Percentiles rank a stretch among this genome's conserved stretches.
Conservation (phyloP, 30 jellyfish, hydroid and myxozoan species). For the Aurelia aurita complex sp. Pacific region DNA sequence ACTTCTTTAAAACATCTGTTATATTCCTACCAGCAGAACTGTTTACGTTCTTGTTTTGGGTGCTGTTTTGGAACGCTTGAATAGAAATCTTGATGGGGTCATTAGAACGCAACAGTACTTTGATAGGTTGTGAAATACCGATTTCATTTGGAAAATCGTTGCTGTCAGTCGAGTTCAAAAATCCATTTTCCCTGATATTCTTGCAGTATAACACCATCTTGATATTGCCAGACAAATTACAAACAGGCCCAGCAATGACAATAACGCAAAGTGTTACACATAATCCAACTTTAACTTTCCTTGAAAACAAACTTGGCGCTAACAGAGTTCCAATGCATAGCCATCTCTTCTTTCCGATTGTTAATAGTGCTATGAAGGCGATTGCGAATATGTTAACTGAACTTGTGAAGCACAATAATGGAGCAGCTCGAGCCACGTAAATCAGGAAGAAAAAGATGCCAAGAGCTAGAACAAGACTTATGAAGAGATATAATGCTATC, state of each 20-base stretch:
- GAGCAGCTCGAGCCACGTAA: slow-evolving; percentile 33
- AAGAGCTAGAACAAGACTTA: slow-evolving; percentile 52
- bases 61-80: background rate
- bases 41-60: background rate
- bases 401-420: slow-evolving; percentile 62
- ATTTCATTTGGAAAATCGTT: background rate
- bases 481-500: slow-evolving; percentile 26
- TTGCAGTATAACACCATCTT: slow-evolving; percentile 44
- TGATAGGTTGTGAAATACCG: background rate
- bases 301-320: slow-evolving; percentile 77
- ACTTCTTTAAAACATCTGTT: background rate
- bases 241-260: slow-evolving; percentile 81
- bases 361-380: slow-evolving; percentile 61
- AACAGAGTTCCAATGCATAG: slow-evolving; percentile 72
- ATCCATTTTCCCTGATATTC: background rate
- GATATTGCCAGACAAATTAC: slow-evolving; percentile 55
- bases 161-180: background rate
- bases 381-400: slow-evolving; percentile 59
- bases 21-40: background rate
- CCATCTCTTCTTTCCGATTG: slow-evolving; percentile 60
- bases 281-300: slow-evolving; percentile 59
- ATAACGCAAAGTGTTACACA: slow-evolving; percentile 47
- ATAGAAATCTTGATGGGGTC: slow-evolving; percentile 6
- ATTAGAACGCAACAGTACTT: background rate
- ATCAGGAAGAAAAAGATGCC: slow-evolving; percentile 60